These are phyloP conservation scores for Odontocerum albicorne DNA, from an alignment of 2,888 invertebrate species.

Conservation along the genomic window DNA sequence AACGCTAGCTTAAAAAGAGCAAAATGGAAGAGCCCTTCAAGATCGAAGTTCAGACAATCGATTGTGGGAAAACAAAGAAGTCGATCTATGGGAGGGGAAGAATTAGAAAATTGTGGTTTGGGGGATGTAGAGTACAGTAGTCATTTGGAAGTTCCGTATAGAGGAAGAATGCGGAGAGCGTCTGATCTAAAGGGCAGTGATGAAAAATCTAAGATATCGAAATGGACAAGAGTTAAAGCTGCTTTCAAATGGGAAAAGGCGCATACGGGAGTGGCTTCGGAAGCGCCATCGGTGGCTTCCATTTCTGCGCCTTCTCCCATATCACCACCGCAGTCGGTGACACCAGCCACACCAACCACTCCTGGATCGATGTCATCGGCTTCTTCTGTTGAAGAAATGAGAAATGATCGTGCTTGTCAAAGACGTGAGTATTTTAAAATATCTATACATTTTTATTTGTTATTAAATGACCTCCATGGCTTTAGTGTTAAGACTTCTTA, in stretches of 20 bases:
- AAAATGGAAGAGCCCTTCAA: constrained; percentile 50
- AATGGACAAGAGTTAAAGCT: constrained; percentile 89
- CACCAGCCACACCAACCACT: constrained; percentile 61
- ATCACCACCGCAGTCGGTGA: constrained; percentile 53
- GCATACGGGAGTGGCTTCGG: constrained; percentile 50
- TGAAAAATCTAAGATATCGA: constrained; percentile 67
- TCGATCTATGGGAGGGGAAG: constrained; percentile 68
- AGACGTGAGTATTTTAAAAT: constrained; percentile 42
- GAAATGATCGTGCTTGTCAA: constrained; percentile 45
- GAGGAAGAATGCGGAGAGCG: constrained; percentile 18
- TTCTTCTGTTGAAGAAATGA: constrained; percentile 72
- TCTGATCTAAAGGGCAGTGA: constrained; percentile 52
- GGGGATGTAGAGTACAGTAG: constrained; percentile 38
- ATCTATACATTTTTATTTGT: not conserved
- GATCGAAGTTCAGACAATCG: constrained; percentile 53
- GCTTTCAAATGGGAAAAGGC: constrained; percentile 87
- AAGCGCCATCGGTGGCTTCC: constrained; percentile 51
- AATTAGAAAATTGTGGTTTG: constrained; percentile 51
- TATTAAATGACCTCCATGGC: not conserved
- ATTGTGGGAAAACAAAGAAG: constrained; percentile 64
- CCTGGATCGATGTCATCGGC: constrained; percentile 70
- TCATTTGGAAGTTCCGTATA: constrained; percentile 29
- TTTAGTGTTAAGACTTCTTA: not conserved
- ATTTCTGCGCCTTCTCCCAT: constrained; percentile 46
- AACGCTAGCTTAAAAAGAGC: constrained; percentile 56